Evolutionary conservation across 2,113 vertebrate species (phyloP).

Genomic region (Girardinichthys multiradiatus): DNA sequence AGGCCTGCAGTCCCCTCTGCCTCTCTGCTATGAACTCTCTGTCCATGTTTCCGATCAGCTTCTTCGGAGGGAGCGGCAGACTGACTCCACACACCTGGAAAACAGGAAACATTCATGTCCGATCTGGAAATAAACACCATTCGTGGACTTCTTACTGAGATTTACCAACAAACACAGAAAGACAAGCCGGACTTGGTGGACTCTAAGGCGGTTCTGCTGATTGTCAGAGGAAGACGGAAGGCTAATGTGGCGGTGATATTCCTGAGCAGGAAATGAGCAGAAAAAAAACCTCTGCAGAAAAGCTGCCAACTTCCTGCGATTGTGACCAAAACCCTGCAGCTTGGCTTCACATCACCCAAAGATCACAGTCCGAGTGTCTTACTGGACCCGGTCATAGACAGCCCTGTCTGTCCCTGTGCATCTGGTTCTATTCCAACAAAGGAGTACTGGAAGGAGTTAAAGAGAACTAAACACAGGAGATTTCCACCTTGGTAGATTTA

Average conservation of each 20-base stretch:
- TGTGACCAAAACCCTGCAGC: not conserved
- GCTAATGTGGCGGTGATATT: not conserved
- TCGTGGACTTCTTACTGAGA: not conserved
- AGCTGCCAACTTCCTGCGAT: conserved; percentile 43
- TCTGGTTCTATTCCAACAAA: not conserved
- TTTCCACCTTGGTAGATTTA: no score
- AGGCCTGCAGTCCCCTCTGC: conserved; percentile 94
- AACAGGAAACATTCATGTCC: not conserved
- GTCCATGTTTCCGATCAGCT: conserved; percentile 97
- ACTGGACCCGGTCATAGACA: no score
- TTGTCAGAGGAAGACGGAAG: not conserved
- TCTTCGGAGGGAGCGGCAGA: conserved; percentile 96
- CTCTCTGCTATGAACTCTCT: conserved; percentile 96
- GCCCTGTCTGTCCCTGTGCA: no score
- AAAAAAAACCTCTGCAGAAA: no score
- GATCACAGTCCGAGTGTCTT: not conserved
- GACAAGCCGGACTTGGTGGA: not conserved
- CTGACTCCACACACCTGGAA: conserved; percentile 88
- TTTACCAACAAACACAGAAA: not conserved
- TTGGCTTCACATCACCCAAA: not conserved
- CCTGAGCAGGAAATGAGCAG: conserved; percentile 46
- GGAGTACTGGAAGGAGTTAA: no score
- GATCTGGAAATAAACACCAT: not conserved
- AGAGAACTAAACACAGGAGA: no score
- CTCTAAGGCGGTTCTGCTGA: conserved; percentile 4